Base-by-base conservation (phyloP, 1,140 invertebrate genomes). In the Pinna nobilis region DNA sequence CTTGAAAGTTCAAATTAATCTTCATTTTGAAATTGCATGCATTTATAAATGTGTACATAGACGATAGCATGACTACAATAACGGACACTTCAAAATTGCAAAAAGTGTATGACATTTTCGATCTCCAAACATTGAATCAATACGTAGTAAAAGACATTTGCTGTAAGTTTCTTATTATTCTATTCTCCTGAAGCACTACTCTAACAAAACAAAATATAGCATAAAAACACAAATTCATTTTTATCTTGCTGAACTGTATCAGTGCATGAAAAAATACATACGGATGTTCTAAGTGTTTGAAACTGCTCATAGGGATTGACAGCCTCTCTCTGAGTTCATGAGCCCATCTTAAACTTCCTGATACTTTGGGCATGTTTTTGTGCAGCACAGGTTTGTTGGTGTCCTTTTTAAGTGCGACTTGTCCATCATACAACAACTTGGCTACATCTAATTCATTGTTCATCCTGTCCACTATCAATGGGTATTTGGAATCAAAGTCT, bases 401-500 rank as follows among this genome's bases (percentile, higher is more conserved):
- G 5, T 77, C 71, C 53, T 79, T 77, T 33, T 85, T 84, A 15
- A 72, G 20, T 23, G 53, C 61, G 64, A 88, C 84, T 70, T 90
- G 85, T 20, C 77, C 53, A 70, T 90, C 87, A 70, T 88, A 90
- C 32, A 90, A 86, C n/a, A 75, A 41, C 70, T 90, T 89, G 13
- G 83, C 83, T 9, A 70, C 73, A 65, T 90, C 91, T 73, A 97
- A 90, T 90, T 97, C 95, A 72, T 92, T 88, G 77, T 94, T 92
- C 57, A 98, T 90, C 91, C 95, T 93, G 3, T 92, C 91, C 7
- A 97, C 90, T 37, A 98, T 94, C 77, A 93, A 91, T 1, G 92
- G 90, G 87, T 96, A 97, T 79, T 95, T 95, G 55, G 92, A 92
- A 7, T 93, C 95, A 84, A 98, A 96, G 86, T 97, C 94, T 55